phyloP scores from a whole-genome alignment of 2,113 vertebrate genomes.

The Okapia johnstoni region DNA sequence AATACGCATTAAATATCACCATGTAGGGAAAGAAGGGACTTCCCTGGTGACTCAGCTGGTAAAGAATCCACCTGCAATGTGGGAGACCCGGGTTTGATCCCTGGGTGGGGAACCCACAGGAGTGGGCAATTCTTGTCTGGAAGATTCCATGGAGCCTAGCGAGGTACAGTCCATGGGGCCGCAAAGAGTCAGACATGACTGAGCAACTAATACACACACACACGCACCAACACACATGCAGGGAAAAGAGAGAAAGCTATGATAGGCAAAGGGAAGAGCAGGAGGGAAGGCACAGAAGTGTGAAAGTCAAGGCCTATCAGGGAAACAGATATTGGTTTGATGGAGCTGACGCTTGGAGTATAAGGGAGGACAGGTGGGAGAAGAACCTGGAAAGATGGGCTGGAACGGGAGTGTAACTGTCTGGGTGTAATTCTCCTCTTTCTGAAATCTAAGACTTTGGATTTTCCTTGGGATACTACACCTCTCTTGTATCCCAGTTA shows the following conservation, averaged over 20 bases:
- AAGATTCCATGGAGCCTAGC: not conserved
- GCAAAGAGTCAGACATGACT: not conserved
- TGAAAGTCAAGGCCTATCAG: not conserved
- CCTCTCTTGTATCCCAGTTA: not conserved
- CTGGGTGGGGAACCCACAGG: not conserved
- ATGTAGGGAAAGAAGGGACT: not conserved
- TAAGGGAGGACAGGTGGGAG: not conserved
- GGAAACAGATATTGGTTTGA: not conserved
- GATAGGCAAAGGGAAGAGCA: not conserved
- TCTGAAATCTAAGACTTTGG: conserved; percentile 5
- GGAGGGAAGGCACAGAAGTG: not conserved
- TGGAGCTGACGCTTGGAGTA: not conserved
- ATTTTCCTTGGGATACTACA: not conserved
- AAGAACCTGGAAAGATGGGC: not conserved
- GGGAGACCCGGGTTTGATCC: not conserved
- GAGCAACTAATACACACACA: not conserved
- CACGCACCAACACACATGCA: not conserved
- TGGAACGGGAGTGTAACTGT: not conserved
- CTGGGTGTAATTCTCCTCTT: not conserved
- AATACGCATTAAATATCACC: not conserved
- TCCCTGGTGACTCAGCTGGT: not conserved
- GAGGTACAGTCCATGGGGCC: not conserved
- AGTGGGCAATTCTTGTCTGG: not conserved
- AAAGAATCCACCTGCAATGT: not conserved
- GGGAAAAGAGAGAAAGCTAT: not conserved